Conservation (phyloP, 2,797 vertebrate genomes). For the Decapterus maruadsi region DNA sequence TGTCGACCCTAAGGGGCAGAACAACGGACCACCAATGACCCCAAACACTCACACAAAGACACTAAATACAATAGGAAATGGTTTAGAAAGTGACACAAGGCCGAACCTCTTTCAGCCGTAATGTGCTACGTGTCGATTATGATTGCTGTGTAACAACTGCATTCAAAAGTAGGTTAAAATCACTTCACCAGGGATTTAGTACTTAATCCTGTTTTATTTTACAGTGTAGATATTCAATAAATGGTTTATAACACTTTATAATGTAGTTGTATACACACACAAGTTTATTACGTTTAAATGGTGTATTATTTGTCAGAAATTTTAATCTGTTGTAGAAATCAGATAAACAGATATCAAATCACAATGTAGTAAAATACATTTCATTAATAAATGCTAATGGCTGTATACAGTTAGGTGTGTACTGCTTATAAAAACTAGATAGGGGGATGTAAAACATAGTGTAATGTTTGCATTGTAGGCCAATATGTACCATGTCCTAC, state of each 20-base stretch:
- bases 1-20: no score
- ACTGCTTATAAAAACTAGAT: neutral
- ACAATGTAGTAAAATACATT: neutral
- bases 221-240: neutral
- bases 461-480: neutral
- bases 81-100: no score
- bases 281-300: neutral
- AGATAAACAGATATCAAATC: neutral
- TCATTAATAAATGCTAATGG: neutral
- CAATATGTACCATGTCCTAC: neutral
- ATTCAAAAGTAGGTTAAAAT: neutral
- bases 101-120: no score
- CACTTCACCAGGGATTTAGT: neutral
- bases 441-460: neutral
- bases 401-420: neutral
- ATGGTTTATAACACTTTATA: neutral
- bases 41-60: no score
- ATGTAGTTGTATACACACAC: neutral
- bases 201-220: neutral
- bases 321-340: no score
- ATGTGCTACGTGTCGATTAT: neutral
- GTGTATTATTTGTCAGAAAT: neutral
- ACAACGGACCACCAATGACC: no score
- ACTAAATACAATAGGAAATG: no score
- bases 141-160: neutral